Evolutionary conservation across 2,888 invertebrate genomes (phyloP).

Genomic region (Sphaerophoria taeniata): DNA sequence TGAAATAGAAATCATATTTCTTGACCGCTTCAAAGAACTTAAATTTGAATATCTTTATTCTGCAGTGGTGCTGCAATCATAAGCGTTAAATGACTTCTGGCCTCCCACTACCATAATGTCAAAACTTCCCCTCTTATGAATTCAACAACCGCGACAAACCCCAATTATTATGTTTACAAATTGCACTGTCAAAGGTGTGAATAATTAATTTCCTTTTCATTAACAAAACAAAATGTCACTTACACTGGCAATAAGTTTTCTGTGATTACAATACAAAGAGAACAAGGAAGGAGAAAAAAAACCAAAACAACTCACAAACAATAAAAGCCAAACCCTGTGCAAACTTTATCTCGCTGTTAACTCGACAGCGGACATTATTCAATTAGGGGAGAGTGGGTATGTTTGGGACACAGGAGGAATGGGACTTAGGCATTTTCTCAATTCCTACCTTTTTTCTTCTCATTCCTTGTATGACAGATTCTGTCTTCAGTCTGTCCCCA

Average conservation of each 20-base stretch:
- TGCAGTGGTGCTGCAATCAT: too few species aligned
- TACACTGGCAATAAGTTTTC: constrained; percentile 17
- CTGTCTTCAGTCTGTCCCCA: too few species aligned
- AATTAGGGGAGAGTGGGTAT: too few species aligned
- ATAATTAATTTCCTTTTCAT: constrained; percentile 28
- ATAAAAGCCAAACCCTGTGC: constrained; percentile 24
- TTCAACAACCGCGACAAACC: background rate
- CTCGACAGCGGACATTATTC: constrained; percentile 34
- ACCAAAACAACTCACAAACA: background rate
- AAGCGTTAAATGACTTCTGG: background rate
- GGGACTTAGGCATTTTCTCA: too few species aligned
- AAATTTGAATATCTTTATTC: too few species aligned
- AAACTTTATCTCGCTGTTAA: constrained; percentile 26
- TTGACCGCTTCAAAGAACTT: too few species aligned
- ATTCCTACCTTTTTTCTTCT: too few species aligned
- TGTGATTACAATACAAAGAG: constrained; percentile 4
- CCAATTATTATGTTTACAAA: constrained; percentile 10
- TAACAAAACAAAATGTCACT: constrained; percentile 29
- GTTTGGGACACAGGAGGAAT: too few species aligned
- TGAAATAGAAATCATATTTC: too few species aligned
- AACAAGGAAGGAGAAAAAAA: background rate
- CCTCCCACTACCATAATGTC: too few species aligned
- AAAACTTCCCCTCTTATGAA: too few species aligned
- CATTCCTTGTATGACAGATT: too few species aligned
- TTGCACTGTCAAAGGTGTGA: constrained; percentile 31